phyloP scores from a whole-genome alignment of 2,888 invertebrate genomes.

The Thera obeliscata region DNA sequence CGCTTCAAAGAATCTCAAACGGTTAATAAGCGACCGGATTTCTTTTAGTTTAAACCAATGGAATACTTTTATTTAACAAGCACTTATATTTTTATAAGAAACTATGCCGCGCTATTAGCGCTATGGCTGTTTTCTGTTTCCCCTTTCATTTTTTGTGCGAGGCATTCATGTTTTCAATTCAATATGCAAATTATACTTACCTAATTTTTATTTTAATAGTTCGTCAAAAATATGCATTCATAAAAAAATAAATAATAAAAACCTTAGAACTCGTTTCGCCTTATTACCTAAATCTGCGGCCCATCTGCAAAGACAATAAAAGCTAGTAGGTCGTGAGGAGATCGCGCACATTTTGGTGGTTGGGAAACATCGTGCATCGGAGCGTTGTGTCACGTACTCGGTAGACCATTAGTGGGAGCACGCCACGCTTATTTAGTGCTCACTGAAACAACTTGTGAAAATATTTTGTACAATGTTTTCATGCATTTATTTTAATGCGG shows the following conservation, averaged over 20 bases:
- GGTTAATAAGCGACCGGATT: not conserved
- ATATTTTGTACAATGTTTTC: conserved; percentile 11
- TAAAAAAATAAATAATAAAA: not conserved
- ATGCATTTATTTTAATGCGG: conserved; percentile 7
- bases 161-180: too few species aligned
- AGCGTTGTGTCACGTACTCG: conserved; percentile 48
- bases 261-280: not conserved
- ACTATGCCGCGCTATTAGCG: not conserved
- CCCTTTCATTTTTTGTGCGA: too few species aligned
- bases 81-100: not conserved
- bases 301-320: conserved; percentile 21
- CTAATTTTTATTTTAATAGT: too few species aligned
- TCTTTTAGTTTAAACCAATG: not conserved
- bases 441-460: conserved; percentile 26
- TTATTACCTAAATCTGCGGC: conserved; percentile 11
- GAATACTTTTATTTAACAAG: not conserved
- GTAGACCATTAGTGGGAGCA: conserved; percentile 52
- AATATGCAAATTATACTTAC: too few species aligned
- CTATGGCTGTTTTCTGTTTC: too few species aligned
- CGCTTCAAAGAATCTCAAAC: not conserved
- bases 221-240: too few species aligned
- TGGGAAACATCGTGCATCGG: conserved; percentile 36
- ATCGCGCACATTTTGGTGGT: conserved; percentile 46
- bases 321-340: conserved; percentile 17
- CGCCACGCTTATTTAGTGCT: conserved; percentile 21